Evolutionary conservation across 2,888 invertebrate genomes (phyloP).

Genomic region (Patella ulyssiponensis): DNA sequence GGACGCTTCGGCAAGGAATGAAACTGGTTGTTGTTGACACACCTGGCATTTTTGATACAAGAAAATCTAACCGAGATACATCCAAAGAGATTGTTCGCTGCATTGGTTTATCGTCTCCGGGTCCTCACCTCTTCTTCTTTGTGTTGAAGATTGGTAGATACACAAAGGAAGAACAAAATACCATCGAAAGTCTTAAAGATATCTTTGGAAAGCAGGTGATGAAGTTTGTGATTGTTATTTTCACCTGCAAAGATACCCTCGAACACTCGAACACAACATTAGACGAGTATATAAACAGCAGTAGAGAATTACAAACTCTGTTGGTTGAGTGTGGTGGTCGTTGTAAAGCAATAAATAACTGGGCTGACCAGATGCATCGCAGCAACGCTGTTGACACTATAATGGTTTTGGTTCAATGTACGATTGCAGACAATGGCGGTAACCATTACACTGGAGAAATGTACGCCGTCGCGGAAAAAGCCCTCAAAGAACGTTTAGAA

Average conservation of each 20-base stretch:
- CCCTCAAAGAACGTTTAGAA: slow-evolving; percentile 11
- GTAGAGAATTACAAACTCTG: slow-evolving; percentile 21
- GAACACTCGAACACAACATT: slow-evolving; percentile 29
- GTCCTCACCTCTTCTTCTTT: slow-evolving; percentile 36
- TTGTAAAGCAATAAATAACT: slow-evolving; percentile 26
- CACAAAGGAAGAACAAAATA: slow-evolving; percentile 36
- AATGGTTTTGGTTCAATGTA: slow-evolving; percentile 20
- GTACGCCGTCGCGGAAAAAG: slow-evolving; percentile 31
- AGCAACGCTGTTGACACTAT: slow-evolving; percentile 25
- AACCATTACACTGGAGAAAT: slow-evolving; percentile 35
- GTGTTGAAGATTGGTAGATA: slow-evolving; percentile 31
- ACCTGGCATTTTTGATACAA: slow-evolving; percentile 38
- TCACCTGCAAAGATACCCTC: slow-evolving; percentile 33
- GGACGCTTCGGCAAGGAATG: slow-evolving; percentile 13
- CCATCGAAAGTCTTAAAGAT: slow-evolving; percentile 28
- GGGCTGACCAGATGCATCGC: not conserved
- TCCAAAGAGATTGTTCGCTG: slow-evolving; percentile 32
- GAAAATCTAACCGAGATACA: slow-evolving; percentile 23
- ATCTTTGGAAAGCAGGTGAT: slow-evolving; percentile 30
- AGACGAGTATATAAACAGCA: slow-evolving; percentile 28
- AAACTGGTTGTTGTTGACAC: slow-evolving; percentile 32
- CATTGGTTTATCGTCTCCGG: slow-evolving; percentile 31
- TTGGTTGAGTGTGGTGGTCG: slow-evolving; percentile 20
- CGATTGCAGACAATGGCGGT: slow-evolving; percentile 26
- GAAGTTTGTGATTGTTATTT: slow-evolving; percentile 31